Conservation (phyloP, 2,113 vertebrate species). For the Muscicapa adusta region DNA sequence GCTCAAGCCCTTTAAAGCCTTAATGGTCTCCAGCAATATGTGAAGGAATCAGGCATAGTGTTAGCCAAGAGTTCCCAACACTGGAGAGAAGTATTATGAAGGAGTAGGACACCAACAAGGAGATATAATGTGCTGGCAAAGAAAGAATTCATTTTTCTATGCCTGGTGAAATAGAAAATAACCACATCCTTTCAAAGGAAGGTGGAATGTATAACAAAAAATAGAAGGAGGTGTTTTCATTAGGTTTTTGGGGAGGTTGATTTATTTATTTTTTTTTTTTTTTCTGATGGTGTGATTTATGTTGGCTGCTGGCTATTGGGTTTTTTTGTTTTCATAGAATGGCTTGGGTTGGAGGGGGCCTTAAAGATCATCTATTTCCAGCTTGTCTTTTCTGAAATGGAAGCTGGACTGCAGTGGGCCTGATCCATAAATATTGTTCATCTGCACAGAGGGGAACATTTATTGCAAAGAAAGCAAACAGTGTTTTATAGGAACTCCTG, state of each 20-base stretch:
- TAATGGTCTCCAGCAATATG: neutral
- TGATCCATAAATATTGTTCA: neutral
- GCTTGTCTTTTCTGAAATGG: neutral
- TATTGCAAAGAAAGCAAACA: neutral
- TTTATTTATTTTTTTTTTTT: neutral
- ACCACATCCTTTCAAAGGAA: neutral
- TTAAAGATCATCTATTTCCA: neutral
- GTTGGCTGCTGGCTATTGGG: neutral
- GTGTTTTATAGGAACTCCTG: neutral
- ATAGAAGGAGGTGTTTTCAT: neutral
- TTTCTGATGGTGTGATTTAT: rapidly evolving
- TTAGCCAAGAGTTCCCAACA: neutral
- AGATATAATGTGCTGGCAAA: neutral
- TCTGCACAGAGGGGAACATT: neutral
- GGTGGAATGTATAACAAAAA: neutral
- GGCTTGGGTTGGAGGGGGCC: neutral
- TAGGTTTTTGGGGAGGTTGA: rapidly evolving
- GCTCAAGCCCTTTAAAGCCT: neutral
- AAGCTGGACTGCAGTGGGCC: neutral
- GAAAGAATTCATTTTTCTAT: neutral
- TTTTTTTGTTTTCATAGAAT: neutral
- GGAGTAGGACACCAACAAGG: neutral
- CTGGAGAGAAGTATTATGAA: neutral
- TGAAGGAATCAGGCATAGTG: neutral
- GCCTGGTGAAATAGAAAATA: neutral